Conservation (phyloP, 2,797 vertebrate genomes). For the Chloroceryle inda region DNA sequence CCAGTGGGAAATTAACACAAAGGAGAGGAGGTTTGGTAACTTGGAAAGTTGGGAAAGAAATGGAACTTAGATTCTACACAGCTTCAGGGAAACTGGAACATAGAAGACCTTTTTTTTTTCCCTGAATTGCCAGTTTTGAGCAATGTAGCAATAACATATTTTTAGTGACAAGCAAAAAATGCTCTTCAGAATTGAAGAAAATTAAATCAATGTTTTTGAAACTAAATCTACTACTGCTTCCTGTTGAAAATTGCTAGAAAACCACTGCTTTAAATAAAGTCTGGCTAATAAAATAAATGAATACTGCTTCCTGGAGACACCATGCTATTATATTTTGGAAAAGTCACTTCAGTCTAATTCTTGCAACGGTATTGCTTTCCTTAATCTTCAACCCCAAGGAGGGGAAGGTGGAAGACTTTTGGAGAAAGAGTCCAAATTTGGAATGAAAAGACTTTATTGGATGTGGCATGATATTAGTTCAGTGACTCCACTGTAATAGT, state of each 20-base stretch:
- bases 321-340: not conserved
- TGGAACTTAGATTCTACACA: not conserved
- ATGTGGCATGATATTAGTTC: not conserved
- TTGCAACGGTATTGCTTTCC: not conserved
- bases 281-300: not conserved
- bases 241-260: not conserved
- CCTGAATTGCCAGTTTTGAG: not conserved
- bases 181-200: not conserved
- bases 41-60: not conserved
- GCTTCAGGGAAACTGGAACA: not conserved
- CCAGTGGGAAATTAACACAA: not conserved
- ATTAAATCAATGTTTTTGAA: not conserved
- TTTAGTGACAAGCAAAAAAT: not conserved
- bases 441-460: not conserved
- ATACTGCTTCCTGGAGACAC: not conserved
- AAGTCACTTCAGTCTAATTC: not conserved
- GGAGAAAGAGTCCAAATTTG: not conserved
- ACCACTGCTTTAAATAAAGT: not conserved
- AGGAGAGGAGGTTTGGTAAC: not conserved
- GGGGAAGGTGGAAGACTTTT: not conserved
- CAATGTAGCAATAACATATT: not conserved
- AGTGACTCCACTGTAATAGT: not conserved
- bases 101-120: not conserved
- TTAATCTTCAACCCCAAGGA: not conserved
- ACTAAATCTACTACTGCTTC: not conserved